Base-by-base conservation (phyloP, 2,797 vertebrate species). In the Sebastes minor region DNA sequence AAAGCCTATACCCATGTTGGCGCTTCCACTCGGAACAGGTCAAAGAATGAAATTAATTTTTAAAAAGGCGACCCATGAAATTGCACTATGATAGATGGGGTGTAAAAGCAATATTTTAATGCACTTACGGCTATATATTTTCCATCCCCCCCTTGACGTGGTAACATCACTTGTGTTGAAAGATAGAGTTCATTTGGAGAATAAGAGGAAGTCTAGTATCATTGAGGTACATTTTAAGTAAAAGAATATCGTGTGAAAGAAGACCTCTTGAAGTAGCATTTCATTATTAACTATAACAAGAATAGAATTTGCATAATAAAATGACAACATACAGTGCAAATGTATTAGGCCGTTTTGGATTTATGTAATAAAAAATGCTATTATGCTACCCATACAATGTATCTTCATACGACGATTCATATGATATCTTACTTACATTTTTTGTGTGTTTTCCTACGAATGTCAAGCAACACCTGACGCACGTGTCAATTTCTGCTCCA, bases 61-160 rank as follows among this genome's bases (percentile, higher is more conserved):
- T 97, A 94, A 96, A 97, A 96, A 96, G 86, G 89, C 95, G 93
- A 94, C 95, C 90, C 95, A 95, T 97, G 96, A 97, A 97, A 97
- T 97, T 97, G 95, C 93, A 92, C 95, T 94, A 94, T 97, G 97
- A 97, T 96, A 96, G 96, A 97, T 97, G 96, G 94, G 94, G 94
- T 96, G 95, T 94, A 96, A 97, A 97, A 96, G 96, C 95, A 96
- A 96, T 97, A 97, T 97, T 97, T 97, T 96, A 97, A 97, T 97
- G 95, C 95, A 96, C 90, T 89, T 84, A 82, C 74, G 75, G 76
- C 74, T 72, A 85, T 86, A 86, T 79, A 85, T 91, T 86, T 60
- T 64, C 71, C 80, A 46, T 71, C 66, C 68, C 27, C 68, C 27
- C 30, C 38, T 75, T 85, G 81, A 87, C 74, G 30, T 66, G 66